These are phyloP conservation scores for Diarsia brunnea DNA, from an alignment of 2,888 invertebrate genomes.

Conservation along the genomic window DNA sequence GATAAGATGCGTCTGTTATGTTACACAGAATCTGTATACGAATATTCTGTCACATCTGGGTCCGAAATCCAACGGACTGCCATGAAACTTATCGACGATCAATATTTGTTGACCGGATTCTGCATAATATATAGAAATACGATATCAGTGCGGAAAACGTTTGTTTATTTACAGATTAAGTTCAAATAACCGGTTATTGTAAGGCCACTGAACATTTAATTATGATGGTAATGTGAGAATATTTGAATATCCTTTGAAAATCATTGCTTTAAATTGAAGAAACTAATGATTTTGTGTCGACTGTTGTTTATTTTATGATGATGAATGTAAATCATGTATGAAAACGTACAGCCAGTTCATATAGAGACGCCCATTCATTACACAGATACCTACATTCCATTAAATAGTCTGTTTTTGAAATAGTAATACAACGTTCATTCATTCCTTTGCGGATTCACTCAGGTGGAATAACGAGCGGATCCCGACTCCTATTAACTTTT, in stretches of 20 bases:
- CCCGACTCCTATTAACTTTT: constrained; percentile 53
- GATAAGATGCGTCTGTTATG: too few species aligned
- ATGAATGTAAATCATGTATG: background rate
- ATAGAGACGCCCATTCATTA: constrained; percentile 19
- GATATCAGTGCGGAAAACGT: constrained; percentile 38
- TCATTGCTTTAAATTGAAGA: background rate
- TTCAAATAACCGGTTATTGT: constrained; percentile 16
- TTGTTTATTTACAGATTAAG: constrained; percentile 26
- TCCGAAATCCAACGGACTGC: constrained; percentile 19
- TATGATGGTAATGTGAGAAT: constrained; percentile 1
- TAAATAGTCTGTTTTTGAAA: constrained; percentile 40
- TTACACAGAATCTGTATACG: too few species aligned
- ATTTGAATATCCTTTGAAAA: background rate
- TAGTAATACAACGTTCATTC: constrained; percentile 59
- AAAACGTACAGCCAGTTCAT: constrained; percentile 5
- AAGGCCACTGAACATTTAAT: constrained; percentile 16
- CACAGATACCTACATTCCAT: background rate
- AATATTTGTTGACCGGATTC: constrained; percentile 47
- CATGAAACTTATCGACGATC: constrained; percentile 48
- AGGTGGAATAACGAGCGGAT: constrained; percentile 57
- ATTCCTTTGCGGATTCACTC: constrained; percentile 59
- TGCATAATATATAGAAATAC: constrained; percentile 49
- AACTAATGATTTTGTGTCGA: background rate
- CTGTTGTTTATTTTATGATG: background rate
- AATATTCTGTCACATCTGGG: constrained; percentile 22